Conservation (phyloP, 2,888 invertebrate genomes). For the Brenthis hecate region DNA sequence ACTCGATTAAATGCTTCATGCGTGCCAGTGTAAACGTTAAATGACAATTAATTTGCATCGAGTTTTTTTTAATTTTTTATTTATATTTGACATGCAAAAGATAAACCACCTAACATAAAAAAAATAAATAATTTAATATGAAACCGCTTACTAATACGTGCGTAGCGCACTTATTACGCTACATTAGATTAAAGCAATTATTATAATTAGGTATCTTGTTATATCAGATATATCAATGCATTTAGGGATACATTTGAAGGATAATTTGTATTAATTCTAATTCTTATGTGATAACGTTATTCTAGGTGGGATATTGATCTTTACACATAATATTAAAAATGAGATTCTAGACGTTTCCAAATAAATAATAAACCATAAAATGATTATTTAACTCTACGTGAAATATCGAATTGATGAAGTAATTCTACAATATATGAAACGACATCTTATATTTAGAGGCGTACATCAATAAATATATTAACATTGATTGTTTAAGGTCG, state of each 20-base stretch:
- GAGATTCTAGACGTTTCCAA: conserved; percentile 30
- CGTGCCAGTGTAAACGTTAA: too few species aligned
- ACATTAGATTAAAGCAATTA: too few species aligned
- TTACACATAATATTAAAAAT: conserved; percentile 45
- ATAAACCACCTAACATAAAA: too few species aligned
- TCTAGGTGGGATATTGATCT: conserved; percentile 73
- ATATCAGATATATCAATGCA: conserved; percentile 17
- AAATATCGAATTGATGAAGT: conserved; percentile 29
- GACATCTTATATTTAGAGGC: conserved; percentile 24
- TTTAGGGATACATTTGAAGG: conserved; percentile 15
- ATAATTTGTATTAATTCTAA: conserved; percentile 47
- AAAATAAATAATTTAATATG: too few species aligned
- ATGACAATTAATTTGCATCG: too few species aligned
- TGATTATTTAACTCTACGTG: conserved; percentile 26
- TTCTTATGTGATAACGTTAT: conserved; percentile 71
- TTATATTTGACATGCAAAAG: too few species aligned
- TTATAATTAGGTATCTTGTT: background rate
- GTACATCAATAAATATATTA: conserved; percentile 26
- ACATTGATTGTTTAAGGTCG: conserved; percentile 25
- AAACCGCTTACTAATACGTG: too few species aligned
- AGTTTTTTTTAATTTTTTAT: too few species aligned
- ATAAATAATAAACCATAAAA: conserved; percentile 27
- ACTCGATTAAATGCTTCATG: too few species aligned
- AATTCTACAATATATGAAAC: conserved; percentile 25
- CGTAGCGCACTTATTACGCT: too few species aligned